Percentiles rank a stretch among this genome's conserved stretches.
phyloP scores from a whole-genome alignment of 2,113 vertebrate species.

The Mesocricetus auratus region DNA sequence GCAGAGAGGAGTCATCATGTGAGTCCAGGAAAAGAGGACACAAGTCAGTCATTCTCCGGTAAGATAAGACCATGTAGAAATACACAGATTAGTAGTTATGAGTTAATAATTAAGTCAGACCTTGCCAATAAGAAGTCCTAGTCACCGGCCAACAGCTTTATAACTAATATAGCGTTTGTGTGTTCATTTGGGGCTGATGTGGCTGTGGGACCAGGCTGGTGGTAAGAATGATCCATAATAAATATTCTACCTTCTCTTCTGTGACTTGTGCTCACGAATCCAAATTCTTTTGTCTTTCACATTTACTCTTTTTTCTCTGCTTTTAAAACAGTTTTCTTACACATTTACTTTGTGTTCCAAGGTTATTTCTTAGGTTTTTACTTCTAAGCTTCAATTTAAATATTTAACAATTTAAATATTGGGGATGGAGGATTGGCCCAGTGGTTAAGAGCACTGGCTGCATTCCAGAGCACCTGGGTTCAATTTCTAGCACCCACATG shows the following conservation, averaged over 20 bases:
- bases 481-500: neutral
- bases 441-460: neutral
- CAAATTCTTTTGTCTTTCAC: neutral
- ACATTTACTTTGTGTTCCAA: neutral
- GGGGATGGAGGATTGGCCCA: neutral
- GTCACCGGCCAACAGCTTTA: too few relatives aligned
- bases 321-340: neutral
- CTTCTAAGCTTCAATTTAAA: constrained; percentile 51
- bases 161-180: too few relatives aligned
- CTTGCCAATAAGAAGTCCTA: too few relatives aligned
- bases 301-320: neutral
- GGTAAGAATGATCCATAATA: too few relatives aligned
- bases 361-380: constrained; percentile 37
- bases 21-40: too few relatives aligned
- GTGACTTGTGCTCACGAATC: neutral
- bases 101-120: too few relatives aligned
- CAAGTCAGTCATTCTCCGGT: too few relatives aligned
- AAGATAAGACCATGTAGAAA: too few relatives aligned
- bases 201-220: too few relatives aligned
- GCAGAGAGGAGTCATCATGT: too few relatives aligned
- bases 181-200: too few relatives aligned
- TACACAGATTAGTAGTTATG: too few relatives aligned
- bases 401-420: constrained; percentile 11
- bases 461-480: neutral
- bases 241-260: neutral